phyloP scores from a whole-genome alignment of 2,797 vertebrate species.

The Mus minutoides region DNA sequence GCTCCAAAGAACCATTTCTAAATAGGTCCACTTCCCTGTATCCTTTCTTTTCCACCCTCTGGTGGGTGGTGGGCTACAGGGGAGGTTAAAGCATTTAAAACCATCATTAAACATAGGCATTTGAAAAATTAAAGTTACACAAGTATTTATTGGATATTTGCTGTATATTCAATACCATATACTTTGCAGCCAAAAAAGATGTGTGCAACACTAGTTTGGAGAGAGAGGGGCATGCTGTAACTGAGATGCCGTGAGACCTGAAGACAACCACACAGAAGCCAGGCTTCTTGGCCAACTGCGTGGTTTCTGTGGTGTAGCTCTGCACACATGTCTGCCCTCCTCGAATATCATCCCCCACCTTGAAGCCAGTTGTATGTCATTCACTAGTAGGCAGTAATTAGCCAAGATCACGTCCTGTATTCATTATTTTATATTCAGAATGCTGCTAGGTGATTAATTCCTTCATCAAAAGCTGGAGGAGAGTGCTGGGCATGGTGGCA shows the following conservation, averaged over 20 bases:
- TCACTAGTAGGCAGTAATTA: conserved; percentile 25
- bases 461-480: not conserved
- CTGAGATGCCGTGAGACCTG: not conserved
- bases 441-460: conserved; percentile 15
- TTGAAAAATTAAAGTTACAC: not conserved
- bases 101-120: not conserved
- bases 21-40: not conserved
- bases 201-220: not conserved
- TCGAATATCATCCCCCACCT: not conserved
- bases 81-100: not conserved
- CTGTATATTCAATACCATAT: not conserved
- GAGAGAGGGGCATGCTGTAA: not conserved
- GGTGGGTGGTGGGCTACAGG: not conserved
- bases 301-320: not conserved
- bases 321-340: not conserved
- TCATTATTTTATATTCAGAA: conserved; percentile 39
- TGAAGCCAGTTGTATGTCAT: not conserved
- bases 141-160: not conserved
- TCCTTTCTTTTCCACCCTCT: not conserved
- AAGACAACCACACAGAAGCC: not conserved
- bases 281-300: not conserved
- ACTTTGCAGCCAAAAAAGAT: not conserved
- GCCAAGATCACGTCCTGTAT: not conserved
- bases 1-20: not conserved
- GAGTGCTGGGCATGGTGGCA: too few relatives aligned